Base-by-base conservation (phyloP, 2,797 vertebrate species). In the Fundulus diaphanus region DNA sequence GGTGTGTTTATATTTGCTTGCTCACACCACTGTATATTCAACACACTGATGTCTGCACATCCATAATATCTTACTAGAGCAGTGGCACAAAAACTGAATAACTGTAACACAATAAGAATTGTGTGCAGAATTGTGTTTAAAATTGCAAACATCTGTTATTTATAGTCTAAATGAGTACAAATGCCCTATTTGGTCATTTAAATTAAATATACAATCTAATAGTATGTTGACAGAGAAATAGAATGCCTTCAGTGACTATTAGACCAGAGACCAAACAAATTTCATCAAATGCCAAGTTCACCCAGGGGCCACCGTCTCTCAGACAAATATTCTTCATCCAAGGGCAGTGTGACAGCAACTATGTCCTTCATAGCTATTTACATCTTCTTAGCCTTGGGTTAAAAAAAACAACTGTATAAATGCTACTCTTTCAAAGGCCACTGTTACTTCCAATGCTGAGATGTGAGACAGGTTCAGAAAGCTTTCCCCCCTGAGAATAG, bases 201-300 rank as follows among this genome's bases (percentile, higher is more conserved):
- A 15, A 49, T 20, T 61, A 66, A 22, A 79, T 54, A 33, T 76
- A 79, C 46, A 49, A 74, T 80, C 73, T 40, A 71, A 20, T 75
- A 73, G 68, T 78, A 68, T 49, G 13, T 74, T 82, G 79, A 86
- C 73, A 68, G 74, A 78, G 72, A 80, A 79, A 65, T 16, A 29
- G 29, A 48, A 24, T 48, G 27, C 35, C 52, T 86, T 86, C 80
- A 82, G 87, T 85, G 79, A 76, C 35, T 78, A 72, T 88, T 88
- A 86, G 81, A 74, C 79, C 67, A 83, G 77, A 73, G 73, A 89
- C 65, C 73, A 84, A 85, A 92, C 82, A 90, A 90, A 91, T 85
- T 82, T 72, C 76, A 89, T 91, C 80, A 94, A 92, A 92, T 89
- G 85, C 79, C 90, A 90, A 84, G 87, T 92, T 92, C 90, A 90